Evolutionary conservation across 1,140 invertebrate genomes (phyloP), one percentile per base, ranked within the genome.

Genomic region (Leptopilina boulardi): DNA sequence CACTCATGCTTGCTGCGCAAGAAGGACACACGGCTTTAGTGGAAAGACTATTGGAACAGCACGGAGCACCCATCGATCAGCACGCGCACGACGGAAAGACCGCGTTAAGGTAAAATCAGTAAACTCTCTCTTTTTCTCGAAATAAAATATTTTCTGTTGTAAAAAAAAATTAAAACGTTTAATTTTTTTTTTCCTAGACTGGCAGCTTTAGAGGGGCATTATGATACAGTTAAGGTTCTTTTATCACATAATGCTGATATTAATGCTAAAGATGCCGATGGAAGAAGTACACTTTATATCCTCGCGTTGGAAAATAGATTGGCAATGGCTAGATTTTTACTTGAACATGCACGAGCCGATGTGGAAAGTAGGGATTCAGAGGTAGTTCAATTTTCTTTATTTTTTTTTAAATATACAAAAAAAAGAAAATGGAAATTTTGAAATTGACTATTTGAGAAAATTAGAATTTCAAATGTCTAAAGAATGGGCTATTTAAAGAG

Each of bases 51-150:
- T 84, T 97, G n/a, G 93, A 95, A 77, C 92, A 94, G 70, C 94
- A 95, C 88, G 93, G 92, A 38, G 96, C 96, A 19, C 94, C 95
- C 6, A 95, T 98, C 5, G 96, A 99, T 91, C 96, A 98, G 85
- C 93, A 95, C 71, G 97, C 97, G 26, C 96, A 98, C 87, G 97
- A 99, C 90, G 97, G 97, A 5, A 97, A 97, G 90, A 98, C 97
- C 5, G 96, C 98, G 0, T 92, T 99, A n/a, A 94, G 98, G 91
- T 94, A 89, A 44, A 47, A 72, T 41, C n/a, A 56, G 34, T 56
- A 21, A 78, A 71, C 13, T 56, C 18, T 6, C 70, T 41, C n/a
- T 47, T 23, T n/a, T 1, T 70, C 21, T 51, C 15, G 18, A 56
- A 74, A 38, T 30, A 19, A 74, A 56, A 75, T 11, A 19, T 75